Conservation (phyloP, 2,113 vertebrate genomes). For the Rhagologus leucostigma region DNA sequence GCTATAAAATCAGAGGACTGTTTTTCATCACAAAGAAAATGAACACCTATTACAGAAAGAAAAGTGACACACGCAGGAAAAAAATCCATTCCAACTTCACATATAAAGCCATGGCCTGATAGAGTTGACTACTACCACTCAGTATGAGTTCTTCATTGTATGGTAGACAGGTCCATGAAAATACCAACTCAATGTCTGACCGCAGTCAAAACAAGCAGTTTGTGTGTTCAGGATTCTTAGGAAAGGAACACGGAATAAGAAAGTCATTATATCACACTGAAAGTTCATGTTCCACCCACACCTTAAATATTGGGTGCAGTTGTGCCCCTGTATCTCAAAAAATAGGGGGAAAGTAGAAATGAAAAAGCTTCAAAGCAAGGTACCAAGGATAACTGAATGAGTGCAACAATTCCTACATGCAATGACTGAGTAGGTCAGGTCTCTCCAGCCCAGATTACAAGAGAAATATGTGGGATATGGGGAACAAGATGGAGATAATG, state of each 20-base stretch:
- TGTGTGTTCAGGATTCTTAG: background rate
- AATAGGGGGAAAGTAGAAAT: background rate
- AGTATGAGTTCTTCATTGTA: background rate
- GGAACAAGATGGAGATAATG: background rate
- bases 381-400: background rate
- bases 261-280: background rate
- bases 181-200: background rate
- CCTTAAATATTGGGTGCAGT: background rate
- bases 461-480: background rate
- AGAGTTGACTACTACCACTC: background rate
- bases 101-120: background rate
- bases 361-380: background rate
- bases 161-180: background rate
- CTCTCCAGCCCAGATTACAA: background rate
- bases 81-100: background rate
- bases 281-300: background rate
- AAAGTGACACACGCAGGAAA: background rate
- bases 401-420: background rate
- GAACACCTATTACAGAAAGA: slow-evolving; percentile 42
- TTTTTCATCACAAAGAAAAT: slow-evolving; percentile 48
- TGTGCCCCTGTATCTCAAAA: background rate
- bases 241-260: background rate
- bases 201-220: background rate
- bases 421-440: background rate
- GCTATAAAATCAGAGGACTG: slow-evolving; percentile 22